Conservation (phyloP, 1,140 invertebrate species). For the Cephus cinctus region DNA sequence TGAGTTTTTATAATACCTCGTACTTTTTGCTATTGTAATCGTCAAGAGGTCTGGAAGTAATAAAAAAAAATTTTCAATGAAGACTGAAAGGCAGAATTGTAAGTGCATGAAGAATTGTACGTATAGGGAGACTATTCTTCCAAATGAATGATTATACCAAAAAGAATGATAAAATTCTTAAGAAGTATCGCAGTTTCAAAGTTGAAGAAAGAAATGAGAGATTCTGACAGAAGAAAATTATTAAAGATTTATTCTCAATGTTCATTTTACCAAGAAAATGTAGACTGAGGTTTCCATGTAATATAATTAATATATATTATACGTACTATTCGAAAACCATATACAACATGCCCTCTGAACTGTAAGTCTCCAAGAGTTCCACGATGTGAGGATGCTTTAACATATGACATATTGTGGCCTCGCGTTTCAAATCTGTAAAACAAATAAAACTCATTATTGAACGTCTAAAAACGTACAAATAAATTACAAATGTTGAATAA, state of each 20-base stretch:
- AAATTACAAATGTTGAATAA: no score
- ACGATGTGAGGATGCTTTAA: conserved; percentile 98
- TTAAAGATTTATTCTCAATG: no score
- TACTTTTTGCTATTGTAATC: no score
- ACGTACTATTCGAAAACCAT: conserved; percentile 99
- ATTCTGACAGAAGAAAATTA: background rate
- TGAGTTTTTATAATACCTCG: no score
- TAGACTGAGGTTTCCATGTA: conserved; percentile 8
- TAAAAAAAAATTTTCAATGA: background rate
- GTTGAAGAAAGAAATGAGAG: conserved; percentile 2
- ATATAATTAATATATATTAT: conserved; percentile 25
- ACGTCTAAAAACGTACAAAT: no score
- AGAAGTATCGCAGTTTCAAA: conserved; percentile 2
- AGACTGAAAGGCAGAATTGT: background rate
- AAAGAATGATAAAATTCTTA: no score
- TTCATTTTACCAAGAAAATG: conserved; percentile 12
- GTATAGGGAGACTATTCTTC: no score
- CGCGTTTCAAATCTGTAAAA: conserved; percentile 90
- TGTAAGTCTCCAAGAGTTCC: conserved; percentile 96
- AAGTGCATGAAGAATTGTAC: no score
- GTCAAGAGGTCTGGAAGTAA: background rate
- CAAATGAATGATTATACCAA: no score
- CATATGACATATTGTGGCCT: conserved; percentile 99
- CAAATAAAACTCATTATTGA: no score
- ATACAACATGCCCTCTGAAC: conserved; percentile 97